phyloP scores from a whole-genome alignment of 2,797 vertebrate genomes.

The Cheirogaleus major region DNA sequence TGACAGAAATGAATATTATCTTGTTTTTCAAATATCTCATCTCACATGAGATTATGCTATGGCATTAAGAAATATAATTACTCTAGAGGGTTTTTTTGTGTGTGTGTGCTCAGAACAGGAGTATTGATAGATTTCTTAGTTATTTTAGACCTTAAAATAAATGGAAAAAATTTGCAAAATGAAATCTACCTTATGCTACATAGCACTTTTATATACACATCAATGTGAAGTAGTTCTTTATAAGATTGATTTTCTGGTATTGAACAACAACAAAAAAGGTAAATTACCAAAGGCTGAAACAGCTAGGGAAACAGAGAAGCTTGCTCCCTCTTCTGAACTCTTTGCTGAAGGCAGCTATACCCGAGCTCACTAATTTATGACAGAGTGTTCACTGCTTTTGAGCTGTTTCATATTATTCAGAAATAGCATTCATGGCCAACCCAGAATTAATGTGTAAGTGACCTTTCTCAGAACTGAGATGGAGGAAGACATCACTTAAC shows the following conservation, averaged over 20 bases:
- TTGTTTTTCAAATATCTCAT: background rate
- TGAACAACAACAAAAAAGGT: background rate
- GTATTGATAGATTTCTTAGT: background rate
- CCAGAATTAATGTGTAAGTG: slow-evolving; percentile 9
- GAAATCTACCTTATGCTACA: background rate
- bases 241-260: background rate
- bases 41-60: background rate
- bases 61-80: background rate
- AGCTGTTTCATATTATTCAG: background rate
- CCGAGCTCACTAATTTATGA: background rate
- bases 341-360: background rate
- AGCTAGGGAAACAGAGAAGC: background rate
- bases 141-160: background rate
- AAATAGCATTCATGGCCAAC: background rate
- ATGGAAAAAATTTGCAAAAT: background rate
- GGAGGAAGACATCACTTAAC: background rate
- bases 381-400: background rate
- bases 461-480: slow-evolving; percentile 28
- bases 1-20: background rate
- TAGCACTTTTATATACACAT: background rate
- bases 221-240: background rate
- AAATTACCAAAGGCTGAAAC: background rate
- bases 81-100: background rate
- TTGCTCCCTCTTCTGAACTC: background rate
- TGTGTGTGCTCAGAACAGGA: background rate